These are phyloP conservation scores for Perognathus longimembris DNA, from an alignment of 2,113 vertebrate genomes.

Conservation along the genomic window DNA sequence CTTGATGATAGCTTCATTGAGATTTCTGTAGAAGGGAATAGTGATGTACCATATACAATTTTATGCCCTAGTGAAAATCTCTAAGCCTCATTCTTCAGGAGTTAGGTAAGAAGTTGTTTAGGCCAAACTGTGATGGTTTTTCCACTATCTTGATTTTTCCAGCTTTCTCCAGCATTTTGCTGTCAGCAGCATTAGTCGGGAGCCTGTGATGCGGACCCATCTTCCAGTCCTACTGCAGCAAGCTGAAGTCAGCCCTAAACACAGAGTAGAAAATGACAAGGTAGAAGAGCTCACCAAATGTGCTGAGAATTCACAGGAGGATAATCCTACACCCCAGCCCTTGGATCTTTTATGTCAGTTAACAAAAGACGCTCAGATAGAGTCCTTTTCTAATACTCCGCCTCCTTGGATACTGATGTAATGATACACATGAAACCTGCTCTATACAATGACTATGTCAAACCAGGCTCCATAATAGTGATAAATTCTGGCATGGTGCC, in stretches of 20 bases:
- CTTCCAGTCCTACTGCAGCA: slow-evolving; percentile 90
- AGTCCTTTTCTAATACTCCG: slow-evolving; percentile 42
- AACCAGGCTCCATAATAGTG: background rate
- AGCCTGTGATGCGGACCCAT: slow-evolving; percentile 91
- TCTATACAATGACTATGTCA: background rate
- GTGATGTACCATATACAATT: background rate
- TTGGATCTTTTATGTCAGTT: slow-evolving; percentile 42
- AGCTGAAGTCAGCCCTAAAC: slow-evolving; percentile 80
- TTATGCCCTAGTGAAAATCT: slow-evolving; percentile 47
- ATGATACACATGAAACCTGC: background rate
- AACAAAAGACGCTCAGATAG: background rate
- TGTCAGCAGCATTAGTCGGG: slow-evolving; percentile 91
- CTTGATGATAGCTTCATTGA: background rate
- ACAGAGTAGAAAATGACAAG: slow-evolving; percentile 86
- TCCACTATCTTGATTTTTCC: slow-evolving; percentile 59
- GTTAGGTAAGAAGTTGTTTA: slow-evolving; percentile 32
- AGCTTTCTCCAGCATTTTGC: slow-evolving; percentile 95
- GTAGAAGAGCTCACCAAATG: slow-evolving; percentile 81
- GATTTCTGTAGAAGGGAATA: background rate
- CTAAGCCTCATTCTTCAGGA: slow-evolving; percentile 57
- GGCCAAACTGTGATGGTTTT: background rate
- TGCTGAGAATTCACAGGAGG: slow-evolving; percentile 22
- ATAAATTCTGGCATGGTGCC: background rate
- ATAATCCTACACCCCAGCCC: slow-evolving; percentile 13
- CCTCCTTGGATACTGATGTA: slow-evolving; percentile 1